Percentiles rank a stretch among this genome's conserved stretches.
These are phyloP conservation scores for Pterophyllum scalare DNA, from an alignment of 2,113 vertebrate species.

Conservation along the genomic window DNA sequence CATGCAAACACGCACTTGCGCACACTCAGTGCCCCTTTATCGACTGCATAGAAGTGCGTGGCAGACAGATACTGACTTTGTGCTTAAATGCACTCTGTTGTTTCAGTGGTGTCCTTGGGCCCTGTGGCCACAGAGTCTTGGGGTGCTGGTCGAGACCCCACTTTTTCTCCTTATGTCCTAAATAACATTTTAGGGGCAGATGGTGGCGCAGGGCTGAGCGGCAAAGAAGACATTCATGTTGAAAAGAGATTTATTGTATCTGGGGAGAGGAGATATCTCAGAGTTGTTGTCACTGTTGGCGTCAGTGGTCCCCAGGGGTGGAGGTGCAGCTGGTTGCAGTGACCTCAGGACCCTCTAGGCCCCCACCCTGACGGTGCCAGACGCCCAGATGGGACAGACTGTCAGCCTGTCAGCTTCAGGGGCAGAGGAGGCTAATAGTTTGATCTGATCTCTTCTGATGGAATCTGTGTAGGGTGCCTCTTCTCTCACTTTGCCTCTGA, in stretches of 20 bases:
- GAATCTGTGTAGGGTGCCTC: constrained; percentile 64
- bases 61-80: not conserved
- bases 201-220: constrained; percentile 63
- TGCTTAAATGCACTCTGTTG: constrained; percentile 16
- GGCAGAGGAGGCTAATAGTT: constrained; percentile 60
- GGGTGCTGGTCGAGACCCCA: constrained; percentile 28
- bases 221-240: constrained; percentile 46
- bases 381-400: constrained; percentile 73
- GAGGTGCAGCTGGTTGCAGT: constrained; percentile 74
- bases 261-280: constrained; percentile 14
- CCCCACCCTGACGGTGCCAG: constrained; percentile 52
- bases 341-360: constrained; percentile 62
- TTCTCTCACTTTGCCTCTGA: constrained; percentile 52
- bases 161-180: constrained; percentile 41
- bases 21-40: not conserved
- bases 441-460: constrained; percentile 78
- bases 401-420: constrained; percentile 66
- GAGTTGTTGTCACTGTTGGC: constrained; percentile 54
- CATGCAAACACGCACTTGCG: not conserved
- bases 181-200: constrained; percentile 58
- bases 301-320: constrained; percentile 56
- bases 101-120: constrained; percentile 14
- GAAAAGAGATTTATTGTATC: constrained; percentile 20
- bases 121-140: not conserved
- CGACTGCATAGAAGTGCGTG: not conserved